These are phyloP conservation scores for Fundulus diaphanus DNA, from an alignment of 2,797 vertebrate genomes.

Conservation along the genomic window DNA sequence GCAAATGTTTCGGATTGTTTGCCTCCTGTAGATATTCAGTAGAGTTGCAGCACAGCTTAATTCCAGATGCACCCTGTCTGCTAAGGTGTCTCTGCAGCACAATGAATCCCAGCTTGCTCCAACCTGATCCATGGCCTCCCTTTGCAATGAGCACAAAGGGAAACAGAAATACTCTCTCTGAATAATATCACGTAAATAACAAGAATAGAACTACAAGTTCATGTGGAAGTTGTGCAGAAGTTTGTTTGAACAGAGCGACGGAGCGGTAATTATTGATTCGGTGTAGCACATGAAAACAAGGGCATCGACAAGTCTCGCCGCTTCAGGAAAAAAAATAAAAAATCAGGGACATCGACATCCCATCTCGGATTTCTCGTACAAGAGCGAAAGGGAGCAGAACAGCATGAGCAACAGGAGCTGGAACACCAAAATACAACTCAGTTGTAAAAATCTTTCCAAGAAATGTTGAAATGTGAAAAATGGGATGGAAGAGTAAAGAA, in stretches of 20 bases:
- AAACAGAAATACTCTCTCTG: constrained; percentile 39
- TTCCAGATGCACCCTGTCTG: constrained; percentile 38
- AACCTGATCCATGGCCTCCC: constrained; percentile 59
- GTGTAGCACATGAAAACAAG: constrained; percentile 52
- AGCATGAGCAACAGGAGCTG: constrained; percentile 53
- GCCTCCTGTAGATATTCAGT: neutral
- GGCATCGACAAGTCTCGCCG: constrained; percentile 49
- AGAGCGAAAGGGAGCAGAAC: constrained; percentile 53
- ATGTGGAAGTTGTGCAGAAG: constrained; percentile 58
- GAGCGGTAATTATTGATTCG: constrained; percentile 53
- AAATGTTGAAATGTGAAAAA: constrained; percentile 41
- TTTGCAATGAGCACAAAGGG: constrained; percentile 31
- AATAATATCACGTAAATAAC: constrained; percentile 42
- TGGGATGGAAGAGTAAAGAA: constrained; percentile 18
- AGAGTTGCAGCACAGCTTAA: constrained; percentile 36
- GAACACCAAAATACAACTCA: constrained; percentile 47
- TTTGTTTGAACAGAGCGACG: constrained; percentile 55
- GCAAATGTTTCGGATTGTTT: neutral
- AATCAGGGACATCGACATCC: constrained; percentile 52
- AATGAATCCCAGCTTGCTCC: constrained; percentile 62
- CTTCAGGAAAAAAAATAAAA: constrained; percentile 55
- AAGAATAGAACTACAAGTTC: constrained; percentile 53
- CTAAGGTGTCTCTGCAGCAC: constrained; percentile 67
- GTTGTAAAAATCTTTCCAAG: constrained; percentile 48
- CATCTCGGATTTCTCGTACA: constrained; percentile 31